Evolutionary conservation across 2,888 invertebrate species (phyloP), one percentile per base, ranked within the genome.

Genomic region (Cephus spinipes): DNA sequence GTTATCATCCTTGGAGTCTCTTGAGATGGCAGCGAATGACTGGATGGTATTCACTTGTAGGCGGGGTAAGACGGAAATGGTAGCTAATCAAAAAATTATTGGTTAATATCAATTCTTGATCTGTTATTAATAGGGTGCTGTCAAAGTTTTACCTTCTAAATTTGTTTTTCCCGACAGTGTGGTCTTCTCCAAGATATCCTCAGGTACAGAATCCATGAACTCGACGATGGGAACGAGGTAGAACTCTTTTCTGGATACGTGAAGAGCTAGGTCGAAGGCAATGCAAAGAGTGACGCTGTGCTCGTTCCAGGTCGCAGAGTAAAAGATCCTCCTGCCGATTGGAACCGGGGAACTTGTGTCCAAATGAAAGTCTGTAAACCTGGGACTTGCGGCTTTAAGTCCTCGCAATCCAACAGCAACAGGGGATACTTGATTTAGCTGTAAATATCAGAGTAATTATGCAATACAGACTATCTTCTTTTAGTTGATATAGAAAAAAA

Each of bases 131-230:
- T 11, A 30, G 15, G 15, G 23, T 9, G 6, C 32, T 77, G 76
- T 76, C 81, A 79, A 79, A 84, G 83, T 83, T 69, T 85, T 86
- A 95, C 95, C 95, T 94, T 96, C 96, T 75, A 95, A 92, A 87
- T 95, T 93, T 86, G 95, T 95, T 73, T 94, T 93, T 77, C 94
- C 94, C 0, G 93, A 93, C 4, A 82, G 81, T 40, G 79, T 89
- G 82, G 93, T 94, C 93, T 94, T 91, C 87, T 92, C 84, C 87
- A 88, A 93, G 88, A 95, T 95, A 85, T 95, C 94, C 81, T 94
- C 92, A 33, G 96, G 96, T 76, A 96, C 94, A 84, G 95, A 91
- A 89, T 97, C 97, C 87, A 95, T 95, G 91, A 97, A 97, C 92
- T 97, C 96, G 11, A 96, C 96, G 55, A 97, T 94, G 11, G 96